Conservation (phyloP, 2,888 invertebrate genomes). For the Euproctis similis region DNA sequence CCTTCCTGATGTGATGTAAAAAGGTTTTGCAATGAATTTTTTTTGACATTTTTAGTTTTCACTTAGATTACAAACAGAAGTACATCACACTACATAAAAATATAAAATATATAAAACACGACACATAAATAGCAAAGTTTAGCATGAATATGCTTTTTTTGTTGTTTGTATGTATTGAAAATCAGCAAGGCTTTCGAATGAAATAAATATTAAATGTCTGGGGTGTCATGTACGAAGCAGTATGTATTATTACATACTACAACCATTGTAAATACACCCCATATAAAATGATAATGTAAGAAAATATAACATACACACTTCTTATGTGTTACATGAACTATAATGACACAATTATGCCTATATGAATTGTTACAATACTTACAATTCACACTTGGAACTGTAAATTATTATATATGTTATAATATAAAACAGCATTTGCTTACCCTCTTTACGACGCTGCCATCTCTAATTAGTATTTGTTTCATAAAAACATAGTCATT, state of each 20-base stretch:
- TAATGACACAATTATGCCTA: conserved; percentile 69
- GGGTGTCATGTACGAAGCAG: conserved; percentile 28
- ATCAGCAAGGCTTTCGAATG: conserved; percentile 57
- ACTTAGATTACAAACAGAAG: conserved; percentile 66
- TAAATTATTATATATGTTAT: conserved; percentile 63
- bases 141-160: conserved; percentile 39
- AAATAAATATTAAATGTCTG: conserved; percentile 49
- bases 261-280: conserved; percentile 17
- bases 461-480: no score
- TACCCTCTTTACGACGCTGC: conserved; percentile 11
- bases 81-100: conserved; percentile 70
- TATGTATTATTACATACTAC: conserved; percentile 2
- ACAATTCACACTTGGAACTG: conserved; percentile 50
- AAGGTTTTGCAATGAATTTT: conserved; percentile 48
- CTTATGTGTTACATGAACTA: conserved; percentile 72
- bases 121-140: conserved; percentile 61
- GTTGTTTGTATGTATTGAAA: conserved; percentile 43
- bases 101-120: conserved; percentile 68
- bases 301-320: conserved; percentile 71
- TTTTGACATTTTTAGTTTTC: conserved; percentile 61
- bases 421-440: conserved; percentile 25
- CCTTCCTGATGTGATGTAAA: conserved; percentile 54
- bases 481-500: no score
- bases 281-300: conserved; percentile 55
- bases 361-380: conserved; percentile 60